These are phyloP conservation scores for Podarcis raffonei DNA, from an alignment of 2,113 vertebrate species.

Conservation along the genomic window DNA sequence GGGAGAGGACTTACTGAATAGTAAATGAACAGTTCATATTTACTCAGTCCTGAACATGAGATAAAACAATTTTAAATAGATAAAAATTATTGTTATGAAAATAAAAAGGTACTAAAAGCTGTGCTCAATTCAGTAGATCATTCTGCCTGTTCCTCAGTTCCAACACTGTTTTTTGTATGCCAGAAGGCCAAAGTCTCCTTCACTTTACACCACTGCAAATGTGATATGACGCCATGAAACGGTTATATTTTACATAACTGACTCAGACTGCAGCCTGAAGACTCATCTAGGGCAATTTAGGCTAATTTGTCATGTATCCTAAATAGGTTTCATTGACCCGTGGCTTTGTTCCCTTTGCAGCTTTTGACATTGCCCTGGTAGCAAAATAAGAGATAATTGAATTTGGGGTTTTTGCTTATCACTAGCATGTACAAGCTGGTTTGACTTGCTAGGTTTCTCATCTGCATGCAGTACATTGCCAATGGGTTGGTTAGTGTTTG, in stretches of 20 bases:
- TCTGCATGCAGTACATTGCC: conserved; percentile 58
- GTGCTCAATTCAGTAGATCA: fast-evolving
- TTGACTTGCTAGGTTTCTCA: conserved; percentile 60
- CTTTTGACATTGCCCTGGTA: conserved; percentile 21
- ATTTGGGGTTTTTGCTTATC: conserved; percentile 41
- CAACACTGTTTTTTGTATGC: fast-evolving
- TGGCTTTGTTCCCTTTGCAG: conserved; percentile 11
- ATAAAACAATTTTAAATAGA: conserved; percentile 2
- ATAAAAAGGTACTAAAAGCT: neutral
- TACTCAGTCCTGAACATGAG: neutral
- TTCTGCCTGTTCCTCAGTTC: conserved; percentile 25
- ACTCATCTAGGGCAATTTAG: neutral
- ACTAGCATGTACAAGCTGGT: conserved; percentile 55
- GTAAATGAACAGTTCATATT: neutral
- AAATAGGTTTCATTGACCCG: fast-evolving
- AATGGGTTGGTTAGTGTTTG: conserved; percentile 52
- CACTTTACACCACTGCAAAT: fast-evolving
- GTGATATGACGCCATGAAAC: neutral
- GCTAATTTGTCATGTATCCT: neutral
- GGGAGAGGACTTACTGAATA: neutral
- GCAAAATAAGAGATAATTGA: neutral
- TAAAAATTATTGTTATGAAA: conserved; percentile 39
- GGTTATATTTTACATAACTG: conserved; percentile 11
- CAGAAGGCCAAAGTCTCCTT: neutral
- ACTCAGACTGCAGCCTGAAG: conserved; percentile 8